Base-by-base conservation (phyloP, 2,113 vertebrate species). In the Dolichallabes microphthalmus region DNA sequence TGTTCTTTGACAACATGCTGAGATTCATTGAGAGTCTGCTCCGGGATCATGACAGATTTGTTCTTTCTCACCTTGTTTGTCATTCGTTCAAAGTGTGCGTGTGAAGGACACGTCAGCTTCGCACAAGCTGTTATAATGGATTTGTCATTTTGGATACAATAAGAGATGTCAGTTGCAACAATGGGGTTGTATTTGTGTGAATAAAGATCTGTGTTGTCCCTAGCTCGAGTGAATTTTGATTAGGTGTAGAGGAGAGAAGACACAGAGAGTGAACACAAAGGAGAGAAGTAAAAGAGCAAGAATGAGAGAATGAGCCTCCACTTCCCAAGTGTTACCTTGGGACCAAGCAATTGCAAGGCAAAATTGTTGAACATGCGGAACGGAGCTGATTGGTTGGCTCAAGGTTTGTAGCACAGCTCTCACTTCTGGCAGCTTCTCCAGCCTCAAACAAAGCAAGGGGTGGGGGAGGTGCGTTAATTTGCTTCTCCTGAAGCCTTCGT, bases 11-110 rank as follows among this genome's bases (percentile, higher is more conserved):
- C 74, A 45, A 68, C 57, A 32, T 78, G 66, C 39, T 57, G 58
- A 86, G 60, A 2, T 30, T 63, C 17, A 60, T 79, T 78, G 55
- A 80, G 77, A 20, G 77, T 69, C 35, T 84, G 78, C 61, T 73
- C 32, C 57, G 30, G 27, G 83, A 85, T 82, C 57, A 58, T 74
- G 88, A 60, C 71, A 63, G 63, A 80, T 82, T 86, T 66, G 53
- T 85, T 81, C 61, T 58, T 85, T 88, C 30, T 85, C 80, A 75
- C 81, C 75, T 80, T 84, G 19, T 86, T 85, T 86, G n/a, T 83
- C 57, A 39, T 79, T 81, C 69, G 39, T 80, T 76, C 53, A n/a
- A 45, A 45, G 83, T 25, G 39, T n/a, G 82, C 50, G 64, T 83
- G 53, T 66, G 80, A 45, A 84, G 77, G 80, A 78, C 50, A 64